Evolutionary conservation across 2,113 vertebrate species (phyloP).

Genomic region (Hemiscyllium ocellatum): DNA sequence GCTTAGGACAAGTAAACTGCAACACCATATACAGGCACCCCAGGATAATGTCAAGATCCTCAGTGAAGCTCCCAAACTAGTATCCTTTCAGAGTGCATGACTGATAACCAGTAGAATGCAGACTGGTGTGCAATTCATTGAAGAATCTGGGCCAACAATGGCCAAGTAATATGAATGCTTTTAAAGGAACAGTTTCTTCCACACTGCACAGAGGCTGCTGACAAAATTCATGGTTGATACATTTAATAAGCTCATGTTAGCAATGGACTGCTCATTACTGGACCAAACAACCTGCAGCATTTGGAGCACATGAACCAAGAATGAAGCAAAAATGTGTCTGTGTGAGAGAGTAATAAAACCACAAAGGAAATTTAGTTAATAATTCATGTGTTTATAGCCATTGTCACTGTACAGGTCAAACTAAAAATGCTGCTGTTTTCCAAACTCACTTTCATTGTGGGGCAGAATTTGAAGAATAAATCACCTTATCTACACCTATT

Average conservation of each 20-base stretch:
- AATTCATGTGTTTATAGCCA: constrained; percentile 41
- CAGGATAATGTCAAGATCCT: background rate
- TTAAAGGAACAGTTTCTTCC: constrained; percentile 38
- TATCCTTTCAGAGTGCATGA: background rate
- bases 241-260: constrained; percentile 55
- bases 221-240: constrained; percentile 57
- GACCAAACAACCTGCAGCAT: constrained; percentile 51
- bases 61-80: background rate
- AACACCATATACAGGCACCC: background rate
- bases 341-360: constrained; percentile 40
- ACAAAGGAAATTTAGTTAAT: constrained; percentile 54
- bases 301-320: constrained; percentile 48
- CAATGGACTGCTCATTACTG: constrained; percentile 60
- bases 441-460: background rate
- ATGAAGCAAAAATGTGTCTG: constrained; percentile 54
- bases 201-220: constrained; percentile 47
- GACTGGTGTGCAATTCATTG: constrained; percentile 38
- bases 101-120: constrained; percentile 42
- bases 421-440: background rate
- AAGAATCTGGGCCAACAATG: constrained; percentile 31
- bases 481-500: background rate
- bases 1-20: background rate
- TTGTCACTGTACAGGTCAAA: background rate
- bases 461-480: background rate
- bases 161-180: constrained; percentile 37